These are phyloP conservation scores for Lycia hirtaria DNA, from an alignment of 2,888 invertebrate genomes.

Conservation along the genomic window DNA sequence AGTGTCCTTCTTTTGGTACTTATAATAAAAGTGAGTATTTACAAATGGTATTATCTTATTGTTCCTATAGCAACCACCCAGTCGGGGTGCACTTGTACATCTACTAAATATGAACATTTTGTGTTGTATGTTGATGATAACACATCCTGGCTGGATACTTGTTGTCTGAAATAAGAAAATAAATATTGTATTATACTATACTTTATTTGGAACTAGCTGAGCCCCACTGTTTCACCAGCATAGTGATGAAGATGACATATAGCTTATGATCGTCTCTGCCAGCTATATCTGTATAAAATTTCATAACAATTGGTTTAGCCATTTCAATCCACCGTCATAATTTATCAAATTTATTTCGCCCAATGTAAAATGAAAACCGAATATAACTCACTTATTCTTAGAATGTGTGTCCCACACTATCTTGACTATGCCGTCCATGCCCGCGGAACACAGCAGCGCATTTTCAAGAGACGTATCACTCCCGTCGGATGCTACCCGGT, in stretches of 20 bases:
- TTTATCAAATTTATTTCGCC: not conserved
- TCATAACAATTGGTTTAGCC: no score
- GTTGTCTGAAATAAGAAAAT: constrained; percentile 65
- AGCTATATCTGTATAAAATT: no score
- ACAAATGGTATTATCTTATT: constrained; percentile 58
- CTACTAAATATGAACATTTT: constrained; percentile 79
- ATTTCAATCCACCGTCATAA: no score
- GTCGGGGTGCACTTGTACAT: constrained; percentile 79
- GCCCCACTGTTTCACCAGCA: no score
- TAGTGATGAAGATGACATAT: no score
- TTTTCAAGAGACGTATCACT: constrained; percentile 63
- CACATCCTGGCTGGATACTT: constrained; percentile 70
- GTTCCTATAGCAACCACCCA: constrained; percentile 82
- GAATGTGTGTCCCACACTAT: constrained; percentile 87
- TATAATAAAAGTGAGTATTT: constrained; percentile 18
- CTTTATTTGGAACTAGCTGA: no score
- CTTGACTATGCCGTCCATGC: constrained; percentile 87
- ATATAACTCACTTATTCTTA: constrained; percentile 69
- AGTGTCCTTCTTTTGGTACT: constrained; percentile 8
- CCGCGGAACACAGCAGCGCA: constrained; percentile 87
- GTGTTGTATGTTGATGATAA: constrained; percentile 77
- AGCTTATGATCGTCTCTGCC: no score
- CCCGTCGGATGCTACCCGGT: constrained; percentile 60
- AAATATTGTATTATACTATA: not conserved
- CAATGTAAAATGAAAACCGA: not conserved